A percentile compares a stretch with the other conserved stretches of the same genome.
Evolutionary conservation across 2,797 vertebrate species (phyloP).

Genomic region (Fundulus diaphanus): DNA sequence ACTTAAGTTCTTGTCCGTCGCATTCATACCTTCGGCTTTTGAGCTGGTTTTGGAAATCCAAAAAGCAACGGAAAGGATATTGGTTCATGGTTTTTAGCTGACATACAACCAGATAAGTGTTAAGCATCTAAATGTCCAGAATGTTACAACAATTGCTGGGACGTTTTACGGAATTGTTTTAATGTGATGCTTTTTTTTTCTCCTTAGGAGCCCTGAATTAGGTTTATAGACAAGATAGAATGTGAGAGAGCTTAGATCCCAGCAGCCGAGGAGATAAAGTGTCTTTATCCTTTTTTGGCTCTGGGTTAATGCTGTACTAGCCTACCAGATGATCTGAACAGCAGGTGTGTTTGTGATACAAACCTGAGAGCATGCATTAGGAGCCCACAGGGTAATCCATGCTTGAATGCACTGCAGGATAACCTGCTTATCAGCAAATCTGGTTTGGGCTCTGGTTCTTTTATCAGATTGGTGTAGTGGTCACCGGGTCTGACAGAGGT

Average conservation of each 20-base stretch:
- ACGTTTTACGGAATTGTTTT: background rate
- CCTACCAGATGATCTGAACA: constrained; percentile 55
- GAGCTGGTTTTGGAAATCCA: background rate
- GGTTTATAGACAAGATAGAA: constrained; percentile 10
- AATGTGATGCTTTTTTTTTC: background rate
- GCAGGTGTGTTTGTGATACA: constrained; percentile 44
- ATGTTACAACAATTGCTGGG: background rate
- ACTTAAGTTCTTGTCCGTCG: background rate
- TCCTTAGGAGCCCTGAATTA: constrained; percentile 12
- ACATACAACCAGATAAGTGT: background rate
- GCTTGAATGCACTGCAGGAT: constrained; percentile 23
- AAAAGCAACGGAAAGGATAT: background rate
- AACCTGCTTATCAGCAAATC: constrained; percentile 47
- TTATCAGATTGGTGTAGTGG: constrained; percentile 45
- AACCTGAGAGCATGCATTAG: constrained; percentile 1
- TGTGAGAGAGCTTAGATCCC: constrained; percentile 39
- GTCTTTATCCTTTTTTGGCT: constrained; percentile 64
- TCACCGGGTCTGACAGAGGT: constrained; percentile 30
- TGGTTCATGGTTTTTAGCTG: background rate
- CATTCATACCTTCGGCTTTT: background rate
- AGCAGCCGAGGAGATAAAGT: constrained; percentile 59
- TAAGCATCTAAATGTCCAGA: background rate
- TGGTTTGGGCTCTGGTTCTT: constrained; percentile 46
- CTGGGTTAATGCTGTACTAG: constrained; percentile 76
- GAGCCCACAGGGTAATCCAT: constrained; percentile 14